These are phyloP conservation scores for Atopsyche davidsoni DNA, from an alignment of 1,140 invertebrate species.

Conservation along the genomic window DNA sequence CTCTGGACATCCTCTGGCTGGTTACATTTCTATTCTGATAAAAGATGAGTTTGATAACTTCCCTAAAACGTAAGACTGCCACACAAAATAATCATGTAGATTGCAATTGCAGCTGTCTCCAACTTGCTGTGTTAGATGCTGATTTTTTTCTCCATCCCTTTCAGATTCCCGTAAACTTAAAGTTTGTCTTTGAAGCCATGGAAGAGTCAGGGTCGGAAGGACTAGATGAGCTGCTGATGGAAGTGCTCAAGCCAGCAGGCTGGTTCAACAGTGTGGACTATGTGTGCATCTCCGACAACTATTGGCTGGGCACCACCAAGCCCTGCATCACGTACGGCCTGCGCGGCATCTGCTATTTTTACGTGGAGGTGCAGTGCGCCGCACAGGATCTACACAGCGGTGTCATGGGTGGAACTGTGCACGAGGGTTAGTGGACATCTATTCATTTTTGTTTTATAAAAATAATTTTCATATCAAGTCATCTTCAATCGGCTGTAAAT, in stretches of 20 bases:
- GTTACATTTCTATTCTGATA: no score
- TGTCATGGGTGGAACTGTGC: conserved; percentile 85
- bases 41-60: no score
- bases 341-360: conserved; percentile 89
- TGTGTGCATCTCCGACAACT: conserved; percentile 98
- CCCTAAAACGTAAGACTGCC: no score
- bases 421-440: no score
- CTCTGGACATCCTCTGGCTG: no score
- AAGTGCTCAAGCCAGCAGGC: conserved; percentile 48
- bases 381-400: conserved; percentile 93
- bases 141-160: conserved; percentile 24
- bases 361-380: conserved; percentile 83
- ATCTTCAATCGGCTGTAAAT: no score
- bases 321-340: conserved; percentile 97
- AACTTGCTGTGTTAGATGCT: no score
- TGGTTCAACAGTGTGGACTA: conserved; percentile 86
- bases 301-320: conserved; percentile 94
- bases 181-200: conserved; percentile 98
- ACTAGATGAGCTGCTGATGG: conserved; percentile 77
- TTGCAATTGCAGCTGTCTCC: no score
- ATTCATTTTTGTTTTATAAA: no score
- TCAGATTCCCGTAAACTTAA: conserved; percentile 84
- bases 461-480: no score
- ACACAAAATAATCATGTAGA: no score
- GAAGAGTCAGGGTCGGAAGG: conserved; percentile 96